Evolutionary conservation across 2,797 vertebrate species (phyloP).

Genomic region (Crenuchus spilurus): DNA sequence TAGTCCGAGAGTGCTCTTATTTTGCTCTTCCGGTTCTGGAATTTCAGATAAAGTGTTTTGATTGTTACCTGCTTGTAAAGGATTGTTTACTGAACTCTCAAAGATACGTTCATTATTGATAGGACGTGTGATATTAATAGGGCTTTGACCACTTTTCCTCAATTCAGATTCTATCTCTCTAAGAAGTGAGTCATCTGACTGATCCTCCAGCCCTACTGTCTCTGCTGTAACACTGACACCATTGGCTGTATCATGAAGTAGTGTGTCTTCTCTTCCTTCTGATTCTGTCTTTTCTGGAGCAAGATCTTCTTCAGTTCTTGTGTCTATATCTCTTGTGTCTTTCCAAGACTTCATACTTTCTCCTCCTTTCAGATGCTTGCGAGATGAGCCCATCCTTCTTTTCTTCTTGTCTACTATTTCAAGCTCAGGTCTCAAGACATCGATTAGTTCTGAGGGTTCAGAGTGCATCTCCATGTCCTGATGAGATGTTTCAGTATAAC

Average conservation of each 20-base stretch:
- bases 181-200: conserved; percentile 40
- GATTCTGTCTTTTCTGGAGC: not conserved
- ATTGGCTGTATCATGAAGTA: not conserved
- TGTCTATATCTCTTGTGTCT: conserved; percentile 10
- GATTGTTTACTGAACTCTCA: not conserved
- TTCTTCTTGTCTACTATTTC: conserved; percentile 13
- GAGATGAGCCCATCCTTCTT: conserved; percentile 38
- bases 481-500: not conserved
- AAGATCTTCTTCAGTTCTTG: conserved; percentile 8
- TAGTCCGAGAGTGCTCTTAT: conserved; percentile 18
- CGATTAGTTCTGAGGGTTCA: not conserved
- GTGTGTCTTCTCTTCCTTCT: not conserved
- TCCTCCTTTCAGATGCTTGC: conserved; percentile 9
- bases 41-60: conserved; percentile 17
- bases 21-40: not conserved
- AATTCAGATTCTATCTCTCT: conserved; percentile 44
- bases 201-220: not conserved
- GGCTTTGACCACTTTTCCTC: conserved; percentile 25
- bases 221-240: not conserved
- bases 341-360: conserved; percentile 2
- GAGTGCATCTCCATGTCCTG: not conserved
- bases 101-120: not conserved
- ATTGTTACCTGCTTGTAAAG: not conserved
- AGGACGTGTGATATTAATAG: not conserved
- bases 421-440: not conserved